These are phyloP conservation scores for Netta rufina DNA, from an alignment of 2,797 vertebrate species.

Conservation along the genomic window DNA sequence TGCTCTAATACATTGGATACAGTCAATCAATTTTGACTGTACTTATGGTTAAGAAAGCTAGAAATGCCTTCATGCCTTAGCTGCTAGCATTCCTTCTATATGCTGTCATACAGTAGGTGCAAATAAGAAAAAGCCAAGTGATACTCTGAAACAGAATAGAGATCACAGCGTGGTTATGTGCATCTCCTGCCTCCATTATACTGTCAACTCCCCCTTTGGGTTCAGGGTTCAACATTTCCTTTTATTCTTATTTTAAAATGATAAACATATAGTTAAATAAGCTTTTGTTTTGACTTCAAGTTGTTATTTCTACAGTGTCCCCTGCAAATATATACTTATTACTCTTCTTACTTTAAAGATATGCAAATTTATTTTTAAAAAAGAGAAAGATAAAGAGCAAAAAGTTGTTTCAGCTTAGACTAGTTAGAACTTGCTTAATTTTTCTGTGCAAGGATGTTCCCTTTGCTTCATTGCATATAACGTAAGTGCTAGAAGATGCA, in stretches of 20 bases:
- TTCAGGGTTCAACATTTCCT: not conserved
- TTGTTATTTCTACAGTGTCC: not conserved
- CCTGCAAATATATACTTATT: not conserved
- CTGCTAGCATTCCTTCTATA: not conserved
- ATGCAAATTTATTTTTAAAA: not conserved
- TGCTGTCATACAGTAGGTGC: not conserved
- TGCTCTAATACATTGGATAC: not conserved
- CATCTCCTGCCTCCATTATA: not conserved
- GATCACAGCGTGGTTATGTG: not conserved
- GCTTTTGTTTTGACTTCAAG: not conserved
- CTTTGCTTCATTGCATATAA: not conserved
- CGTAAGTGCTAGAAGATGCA: not conserved
- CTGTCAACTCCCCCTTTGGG: not conserved
- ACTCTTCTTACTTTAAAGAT: not conserved
- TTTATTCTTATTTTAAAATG: not conserved
- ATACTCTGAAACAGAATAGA: not conserved
- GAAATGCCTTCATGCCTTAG: not conserved
- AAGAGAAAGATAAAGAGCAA: not conserved
- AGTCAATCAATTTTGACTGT: not conserved
- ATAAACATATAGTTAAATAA: not conserved
- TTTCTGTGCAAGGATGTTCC: not conserved
- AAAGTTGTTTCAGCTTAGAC: not conserved
- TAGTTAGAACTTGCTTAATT: not conserved
- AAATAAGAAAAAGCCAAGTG: not conserved
- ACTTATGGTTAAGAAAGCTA: not conserved